Conservation (phyloP, 2,797 vertebrate genomes). For the Craterocephalus amniculus region DNA sequence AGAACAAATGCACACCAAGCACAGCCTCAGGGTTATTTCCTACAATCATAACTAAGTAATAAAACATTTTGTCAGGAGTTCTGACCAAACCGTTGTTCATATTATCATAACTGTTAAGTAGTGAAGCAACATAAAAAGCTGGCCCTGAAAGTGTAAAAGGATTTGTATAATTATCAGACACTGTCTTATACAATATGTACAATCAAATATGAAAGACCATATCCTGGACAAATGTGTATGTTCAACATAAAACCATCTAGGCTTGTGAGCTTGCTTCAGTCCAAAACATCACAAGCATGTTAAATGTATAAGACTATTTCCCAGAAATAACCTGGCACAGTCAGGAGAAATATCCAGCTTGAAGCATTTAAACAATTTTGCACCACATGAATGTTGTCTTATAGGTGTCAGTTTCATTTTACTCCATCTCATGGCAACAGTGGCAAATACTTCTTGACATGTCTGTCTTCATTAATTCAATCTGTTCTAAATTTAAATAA, state of each 20-base stretch:
- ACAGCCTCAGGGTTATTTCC: not conserved
- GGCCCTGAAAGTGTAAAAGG: not conserved
- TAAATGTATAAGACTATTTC: not conserved
- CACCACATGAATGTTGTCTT: not conserved
- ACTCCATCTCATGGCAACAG: too few relatives aligned
- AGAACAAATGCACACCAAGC: constrained; percentile 34
- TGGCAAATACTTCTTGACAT: too few relatives aligned
- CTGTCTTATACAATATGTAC: not conserved
- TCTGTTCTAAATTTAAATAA: too few relatives aligned
- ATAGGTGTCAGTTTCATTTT: too few relatives aligned
- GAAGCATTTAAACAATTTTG: not conserved
- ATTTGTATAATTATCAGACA: not conserved
- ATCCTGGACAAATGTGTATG: not conserved
- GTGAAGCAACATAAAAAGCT: not conserved
- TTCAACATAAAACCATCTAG: not conserved
- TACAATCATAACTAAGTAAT: not conserved
- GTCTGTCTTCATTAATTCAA: too few relatives aligned
- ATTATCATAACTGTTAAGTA: not conserved
- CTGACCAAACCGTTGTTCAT: not conserved
- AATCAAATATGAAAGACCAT: not conserved
- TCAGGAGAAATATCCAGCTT: not conserved
- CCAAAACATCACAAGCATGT: not conserved
- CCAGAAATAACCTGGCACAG: not conserved
- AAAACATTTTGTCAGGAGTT: not conserved
- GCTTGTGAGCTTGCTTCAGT: not conserved